Conservation (phyloP, 2,797 vertebrate species). For the Adrianichthys oophorus region DNA sequence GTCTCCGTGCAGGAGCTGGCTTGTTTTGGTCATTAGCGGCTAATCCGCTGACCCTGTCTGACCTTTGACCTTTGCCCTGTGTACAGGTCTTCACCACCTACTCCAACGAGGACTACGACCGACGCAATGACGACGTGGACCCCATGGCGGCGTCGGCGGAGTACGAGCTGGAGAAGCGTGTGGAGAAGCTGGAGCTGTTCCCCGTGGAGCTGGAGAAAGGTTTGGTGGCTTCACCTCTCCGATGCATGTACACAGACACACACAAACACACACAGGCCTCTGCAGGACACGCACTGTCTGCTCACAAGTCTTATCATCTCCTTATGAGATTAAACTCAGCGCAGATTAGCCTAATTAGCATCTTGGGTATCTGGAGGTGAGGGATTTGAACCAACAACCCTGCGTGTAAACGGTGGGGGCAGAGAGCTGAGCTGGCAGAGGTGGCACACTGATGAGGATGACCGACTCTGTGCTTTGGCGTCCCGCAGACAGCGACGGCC, state of each 20-base stretch:
- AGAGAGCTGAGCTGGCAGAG: too few relatives aligned
- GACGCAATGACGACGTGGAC: conserved; percentile 95
- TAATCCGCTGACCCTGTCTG: background rate
- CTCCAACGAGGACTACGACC: conserved; percentile 94
- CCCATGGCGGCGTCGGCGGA: conserved; percentile 97
- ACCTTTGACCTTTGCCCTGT: conserved; percentile 28
- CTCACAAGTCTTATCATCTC: conserved; percentile 48
- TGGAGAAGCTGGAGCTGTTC: conserved; percentile 94
- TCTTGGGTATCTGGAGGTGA: conserved; percentile 44
- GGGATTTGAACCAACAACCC: conserved; percentile 48
- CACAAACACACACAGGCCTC: conserved; percentile 14
- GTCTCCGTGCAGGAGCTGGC: background rate
- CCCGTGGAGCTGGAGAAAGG: conserved; percentile 97
- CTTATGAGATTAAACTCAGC: conserved; percentile 66
- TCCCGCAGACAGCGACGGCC: conserved; percentile 85
- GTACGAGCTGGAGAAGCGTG: conserved; percentile 96
- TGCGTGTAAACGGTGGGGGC: conserved; percentile 10
- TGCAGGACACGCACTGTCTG: conserved; percentile 30
- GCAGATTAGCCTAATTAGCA: conserved; percentile 73
- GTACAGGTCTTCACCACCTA: conserved; percentile 95
- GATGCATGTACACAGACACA: conserved; percentile 19
- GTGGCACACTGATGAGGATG: too few relatives aligned
- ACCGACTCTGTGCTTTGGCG: background rate
- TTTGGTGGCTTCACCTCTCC: conserved; percentile 39
- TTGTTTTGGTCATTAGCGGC: background rate